Conservation (phyloP, 2,797 vertebrate species). For the Sphenopsis melanotis region DNA sequence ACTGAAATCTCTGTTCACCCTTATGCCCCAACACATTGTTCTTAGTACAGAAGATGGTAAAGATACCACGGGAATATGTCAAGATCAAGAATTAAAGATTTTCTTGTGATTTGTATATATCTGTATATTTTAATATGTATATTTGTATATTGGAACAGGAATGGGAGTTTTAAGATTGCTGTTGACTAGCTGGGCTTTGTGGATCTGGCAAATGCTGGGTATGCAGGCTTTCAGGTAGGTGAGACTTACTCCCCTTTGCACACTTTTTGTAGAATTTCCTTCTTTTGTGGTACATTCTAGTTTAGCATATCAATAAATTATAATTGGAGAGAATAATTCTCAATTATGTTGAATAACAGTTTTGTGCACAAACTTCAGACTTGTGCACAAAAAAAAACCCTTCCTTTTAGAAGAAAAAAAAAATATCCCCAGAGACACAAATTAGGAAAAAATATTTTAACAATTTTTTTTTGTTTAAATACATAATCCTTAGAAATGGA, state of each 20-base stretch:
- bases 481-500: background rate
- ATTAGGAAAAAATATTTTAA: background rate
- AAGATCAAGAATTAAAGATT: background rate
- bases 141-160: background rate
- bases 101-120: background rate
- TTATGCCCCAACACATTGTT: background rate
- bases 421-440: background rate
- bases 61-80: fast-evolving
- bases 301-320: background rate
- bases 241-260: background rate
- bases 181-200: background rate
- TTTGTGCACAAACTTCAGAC: background rate
- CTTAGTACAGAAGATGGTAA: background rate
- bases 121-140: background rate
- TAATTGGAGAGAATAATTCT: background rate
- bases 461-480: background rate
- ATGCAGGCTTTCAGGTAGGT: background rate
- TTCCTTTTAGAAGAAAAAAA: background rate
- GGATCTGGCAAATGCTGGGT: background rate
- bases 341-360: background rate
- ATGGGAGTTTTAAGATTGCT: background rate
- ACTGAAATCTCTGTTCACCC: background rate
- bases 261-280: background rate
- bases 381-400: background rate
- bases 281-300: background rate